Percentiles rank a stretch among this genome's conserved stretches.
Conservation (phyloP, 1,140 invertebrate genomes). For the Temnothorax curvispinosus region DNA sequence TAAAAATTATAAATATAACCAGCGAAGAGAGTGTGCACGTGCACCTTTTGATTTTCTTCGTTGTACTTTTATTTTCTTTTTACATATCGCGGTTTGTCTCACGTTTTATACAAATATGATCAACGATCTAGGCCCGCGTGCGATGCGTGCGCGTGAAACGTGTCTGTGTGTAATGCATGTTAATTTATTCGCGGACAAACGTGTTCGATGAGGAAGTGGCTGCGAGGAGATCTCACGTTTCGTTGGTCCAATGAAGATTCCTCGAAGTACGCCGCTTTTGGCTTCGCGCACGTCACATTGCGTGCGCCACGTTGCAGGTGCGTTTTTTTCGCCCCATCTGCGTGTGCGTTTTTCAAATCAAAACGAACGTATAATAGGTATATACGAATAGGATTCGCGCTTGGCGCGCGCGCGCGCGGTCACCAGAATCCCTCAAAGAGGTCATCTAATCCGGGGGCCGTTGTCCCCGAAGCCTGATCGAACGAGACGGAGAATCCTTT, state of each 20-base stretch:
- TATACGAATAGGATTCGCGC: background rate
- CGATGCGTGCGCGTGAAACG: background rate
- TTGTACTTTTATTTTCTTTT: background rate
- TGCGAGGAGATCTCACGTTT: slow-evolving; percentile 12
- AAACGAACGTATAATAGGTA: background rate
- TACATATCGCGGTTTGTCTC: background rate
- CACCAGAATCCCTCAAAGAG: slow-evolving; percentile 59
- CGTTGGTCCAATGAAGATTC: slow-evolving; percentile 14
- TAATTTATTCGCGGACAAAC: slow-evolving; percentile 22
- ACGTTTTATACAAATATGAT: background rate
- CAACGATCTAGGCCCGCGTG: background rate
- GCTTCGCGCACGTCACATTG: slow-evolving; percentile 20
- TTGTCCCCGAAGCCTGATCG: slow-evolving; percentile 52
- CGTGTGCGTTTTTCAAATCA: slow-evolving; percentile 54
- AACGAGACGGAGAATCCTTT: background rate
- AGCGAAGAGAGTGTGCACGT: background rate
- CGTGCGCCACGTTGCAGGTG: slow-evolving; percentile 35
- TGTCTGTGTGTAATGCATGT: background rate
- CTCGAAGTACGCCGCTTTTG: background rate
- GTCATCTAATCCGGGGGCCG: slow-evolving; percentile 71
- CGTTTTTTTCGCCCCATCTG: background rate
- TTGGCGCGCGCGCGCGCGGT: slow-evolving; percentile 33
- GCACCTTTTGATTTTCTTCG: background rate
- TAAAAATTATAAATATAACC: background rate
- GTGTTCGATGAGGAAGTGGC: background rate